These are phyloP conservation scores for Micropoecilia bifurca DNA, from an alignment of 2,797 vertebrate genomes.

Conservation along the genomic window DNA sequence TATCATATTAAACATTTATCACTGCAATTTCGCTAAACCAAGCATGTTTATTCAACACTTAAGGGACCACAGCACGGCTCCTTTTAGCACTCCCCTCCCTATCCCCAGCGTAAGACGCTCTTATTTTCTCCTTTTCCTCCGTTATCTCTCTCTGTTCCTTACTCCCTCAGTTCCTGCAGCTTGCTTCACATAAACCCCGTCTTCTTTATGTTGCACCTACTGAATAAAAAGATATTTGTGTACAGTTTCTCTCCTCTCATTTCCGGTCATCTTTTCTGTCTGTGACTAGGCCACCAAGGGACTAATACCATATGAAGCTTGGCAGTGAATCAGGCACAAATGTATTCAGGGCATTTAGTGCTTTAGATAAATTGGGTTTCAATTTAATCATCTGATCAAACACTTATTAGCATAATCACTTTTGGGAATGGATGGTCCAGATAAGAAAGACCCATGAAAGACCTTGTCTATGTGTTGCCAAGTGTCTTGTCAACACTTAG, in stretches of 20 bases:
- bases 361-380: conserved; percentile 89
- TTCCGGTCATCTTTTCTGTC: conserved; percentile 46
- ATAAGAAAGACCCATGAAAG: conserved; percentile 81
- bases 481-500: conserved; percentile 80
- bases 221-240: conserved; percentile 56
- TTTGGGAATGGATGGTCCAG: conserved; percentile 84
- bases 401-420: conserved; percentile 93
- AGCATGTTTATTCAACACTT: conserved; percentile 85
- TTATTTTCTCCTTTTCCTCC: conserved; percentile 59
- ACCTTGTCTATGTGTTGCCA: conserved; percentile 76
- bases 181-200: conserved; percentile 57
- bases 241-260: conserved; percentile 40
- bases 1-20: conserved; percentile 84
- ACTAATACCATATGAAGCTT: conserved; percentile 60
- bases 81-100: conserved; percentile 48
- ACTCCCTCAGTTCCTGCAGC: conserved; percentile 40
- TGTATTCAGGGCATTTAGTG: conserved; percentile 87
- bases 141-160: conserved; percentile 35
- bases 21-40: conserved; percentile 81
- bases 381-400: conserved; percentile 98
- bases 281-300: conserved; percentile 63
- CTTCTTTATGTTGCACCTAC: conserved; percentile 32
- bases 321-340: conserved; percentile 83
- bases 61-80: conserved; percentile 74
- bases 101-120: conserved; percentile 19